Percentiles rank a stretch among this genome's conserved stretches.
phyloP scores from a whole-genome alignment of 2,888 invertebrate genomes.

The Diadegma fenestrale region DNA sequence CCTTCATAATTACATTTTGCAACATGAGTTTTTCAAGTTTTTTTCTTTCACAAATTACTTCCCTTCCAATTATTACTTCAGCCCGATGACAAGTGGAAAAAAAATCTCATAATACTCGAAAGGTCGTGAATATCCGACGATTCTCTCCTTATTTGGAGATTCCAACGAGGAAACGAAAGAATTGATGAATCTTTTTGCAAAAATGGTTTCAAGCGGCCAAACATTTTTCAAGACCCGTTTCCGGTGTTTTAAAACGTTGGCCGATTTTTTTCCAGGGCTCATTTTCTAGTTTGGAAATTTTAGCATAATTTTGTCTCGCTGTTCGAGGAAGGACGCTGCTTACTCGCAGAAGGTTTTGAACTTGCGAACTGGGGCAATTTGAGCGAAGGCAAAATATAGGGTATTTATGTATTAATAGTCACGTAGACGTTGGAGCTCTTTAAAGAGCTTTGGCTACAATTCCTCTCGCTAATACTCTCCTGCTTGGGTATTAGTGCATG shows the following conservation, averaged over 20 bases:
- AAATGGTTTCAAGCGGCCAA: neutral
- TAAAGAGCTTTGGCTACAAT: conserved; percentile 42
- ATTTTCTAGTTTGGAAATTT: neutral
- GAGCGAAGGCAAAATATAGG: conserved; percentile 61
- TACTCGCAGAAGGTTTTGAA: conserved; percentile 2
- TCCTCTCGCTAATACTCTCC: conserved; percentile 20
- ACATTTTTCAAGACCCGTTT: neutral
- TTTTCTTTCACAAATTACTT: neutral
- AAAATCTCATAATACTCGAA: neutral
- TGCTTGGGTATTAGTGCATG: conserved; percentile 14
- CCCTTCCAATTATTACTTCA: neutral
- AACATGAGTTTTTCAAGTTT: neutral
- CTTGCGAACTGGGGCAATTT: conserved; percentile 40
- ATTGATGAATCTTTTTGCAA: neutral
- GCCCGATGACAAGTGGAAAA: neutral
- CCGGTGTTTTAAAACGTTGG: neutral
- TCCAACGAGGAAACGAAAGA: neutral
- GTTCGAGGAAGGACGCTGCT: neutral
- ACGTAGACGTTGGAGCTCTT: conserved; percentile 55
- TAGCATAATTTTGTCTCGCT: neutral
- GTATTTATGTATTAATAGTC: conserved; percentile 64
- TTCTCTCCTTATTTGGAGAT: too few species aligned
- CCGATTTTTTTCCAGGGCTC: neutral
- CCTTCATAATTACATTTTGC: neutral
- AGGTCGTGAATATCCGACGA: too few species aligned